A percentile compares a stretch with the other conserved stretches of the same genome.
Conservation (phyloP, 2,888 invertebrate genomes). For the Priocnemis perturbator region DNA sequence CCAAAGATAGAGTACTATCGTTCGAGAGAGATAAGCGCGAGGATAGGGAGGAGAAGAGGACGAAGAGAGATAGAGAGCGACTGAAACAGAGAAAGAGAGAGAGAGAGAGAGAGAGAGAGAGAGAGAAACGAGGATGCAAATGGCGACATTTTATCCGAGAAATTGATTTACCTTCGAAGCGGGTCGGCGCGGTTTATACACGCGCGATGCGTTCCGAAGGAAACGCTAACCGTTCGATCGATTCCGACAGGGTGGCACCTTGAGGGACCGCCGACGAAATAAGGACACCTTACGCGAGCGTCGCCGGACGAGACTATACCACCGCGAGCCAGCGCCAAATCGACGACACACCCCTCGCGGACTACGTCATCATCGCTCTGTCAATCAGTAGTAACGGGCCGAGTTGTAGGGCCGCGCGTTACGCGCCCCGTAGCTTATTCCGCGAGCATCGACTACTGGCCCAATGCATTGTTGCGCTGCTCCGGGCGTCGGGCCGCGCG, state of each 20-base stretch:
- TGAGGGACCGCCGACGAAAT: no score
- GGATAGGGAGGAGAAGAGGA: neutral
- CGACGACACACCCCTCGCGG: slow-evolving; percentile 58
- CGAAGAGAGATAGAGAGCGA: no score
- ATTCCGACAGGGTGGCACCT: neutral
- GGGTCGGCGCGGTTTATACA: neutral
- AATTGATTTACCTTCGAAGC: slow-evolving; percentile 25
- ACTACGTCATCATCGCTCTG: slow-evolving; percentile 52
- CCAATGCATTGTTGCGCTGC: no score
- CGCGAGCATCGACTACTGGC: no score
- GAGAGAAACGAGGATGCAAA: slow-evolving; percentile 41
- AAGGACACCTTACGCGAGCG: no score
- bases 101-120: no score
- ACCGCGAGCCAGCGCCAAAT: slow-evolving; percentile 36
- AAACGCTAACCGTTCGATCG: neutral
- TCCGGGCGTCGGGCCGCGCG: no score
- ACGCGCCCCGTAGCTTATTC: neutral
- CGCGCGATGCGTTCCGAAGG: neutral
- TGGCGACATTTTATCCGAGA: slow-evolving; percentile 44
- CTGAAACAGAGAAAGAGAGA: no score
- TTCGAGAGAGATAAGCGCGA: no score
- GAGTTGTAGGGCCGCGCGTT: neutral
- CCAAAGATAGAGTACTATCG: no score
- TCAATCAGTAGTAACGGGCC: slow-evolving; percentile 32
- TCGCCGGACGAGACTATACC: neutral